Percentiles rank a stretch among this genome's conserved stretches.
Evolutionary conservation across 2,113 vertebrate species (phyloP).

Genomic region (Hippocampus abdominalis): DNA sequence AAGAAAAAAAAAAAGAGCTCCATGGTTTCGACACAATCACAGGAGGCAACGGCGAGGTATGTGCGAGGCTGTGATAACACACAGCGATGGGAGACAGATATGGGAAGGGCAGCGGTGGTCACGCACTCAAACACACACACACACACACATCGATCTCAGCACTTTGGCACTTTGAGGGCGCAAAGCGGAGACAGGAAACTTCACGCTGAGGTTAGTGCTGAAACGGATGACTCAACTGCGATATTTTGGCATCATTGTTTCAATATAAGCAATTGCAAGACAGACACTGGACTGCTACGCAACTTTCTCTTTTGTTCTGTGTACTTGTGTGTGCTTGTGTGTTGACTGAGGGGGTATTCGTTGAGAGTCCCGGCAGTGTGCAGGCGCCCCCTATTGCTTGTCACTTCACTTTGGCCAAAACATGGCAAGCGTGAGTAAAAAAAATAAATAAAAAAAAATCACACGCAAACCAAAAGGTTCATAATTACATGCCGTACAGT

Average conservation of each 20-base stretch:
- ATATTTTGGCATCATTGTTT: constrained; percentile 34
- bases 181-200: constrained; percentile 22
- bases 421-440: constrained; percentile 26
- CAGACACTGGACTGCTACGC: constrained; percentile 20
- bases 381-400: constrained; percentile 82
- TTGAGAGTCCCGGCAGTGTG: constrained; percentile 59
- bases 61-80: constrained; percentile 67
- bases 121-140: constrained; percentile 29
- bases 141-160: constrained; percentile 15
- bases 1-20: constrained; percentile 56
- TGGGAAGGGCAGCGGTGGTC: constrained; percentile 56
- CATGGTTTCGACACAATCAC: constrained; percentile 68
- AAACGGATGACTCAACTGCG: constrained; percentile 20
- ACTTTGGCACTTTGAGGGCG: constrained; percentile 16
- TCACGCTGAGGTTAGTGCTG: constrained; percentile 9
- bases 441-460: not conserved
- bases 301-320: constrained; percentile 29
- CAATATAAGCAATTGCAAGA: constrained; percentile 18
- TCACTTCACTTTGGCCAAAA: constrained; percentile 32
- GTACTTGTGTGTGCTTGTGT: constrained; percentile 39
- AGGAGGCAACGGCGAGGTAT: constrained; percentile 68
- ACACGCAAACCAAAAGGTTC: not conserved
- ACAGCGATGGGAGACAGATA: constrained; percentile 68
- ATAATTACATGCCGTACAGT: constrained; percentile 2
- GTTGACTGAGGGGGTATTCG: constrained; percentile 13